These are phyloP conservation scores for Mastomys natalensis DNA, from an alignment of 2,113 vertebrate genomes.

Conservation along the genomic window DNA sequence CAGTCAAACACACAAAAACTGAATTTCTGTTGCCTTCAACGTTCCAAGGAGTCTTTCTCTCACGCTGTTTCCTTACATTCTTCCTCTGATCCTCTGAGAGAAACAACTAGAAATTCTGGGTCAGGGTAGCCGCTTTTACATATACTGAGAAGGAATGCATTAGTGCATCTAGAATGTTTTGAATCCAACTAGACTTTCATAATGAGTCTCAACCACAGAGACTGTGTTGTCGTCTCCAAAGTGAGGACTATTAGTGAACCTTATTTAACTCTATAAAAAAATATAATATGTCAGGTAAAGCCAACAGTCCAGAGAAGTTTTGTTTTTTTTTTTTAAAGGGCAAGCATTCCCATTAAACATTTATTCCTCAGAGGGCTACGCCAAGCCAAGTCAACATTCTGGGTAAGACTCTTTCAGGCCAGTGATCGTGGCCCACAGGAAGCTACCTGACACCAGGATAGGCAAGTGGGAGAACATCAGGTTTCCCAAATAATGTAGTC, in stretches of 20 bases:
- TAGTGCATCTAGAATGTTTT: background rate
- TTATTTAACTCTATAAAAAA: conserved; percentile 18
- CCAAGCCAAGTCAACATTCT: background rate
- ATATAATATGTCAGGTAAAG: background rate
- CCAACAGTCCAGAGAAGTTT: background rate
- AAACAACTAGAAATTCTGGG: background rate
- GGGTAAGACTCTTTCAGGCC: background rate
- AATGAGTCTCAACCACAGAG: background rate
- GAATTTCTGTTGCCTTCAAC: background rate
- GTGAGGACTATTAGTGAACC: background rate
- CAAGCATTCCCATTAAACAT: conserved; percentile 30
- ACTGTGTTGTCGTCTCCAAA: background rate
- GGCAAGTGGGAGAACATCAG: background rate
- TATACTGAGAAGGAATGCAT: background rate
- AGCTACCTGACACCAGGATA: conserved; percentile 4
- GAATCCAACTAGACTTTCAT: background rate
- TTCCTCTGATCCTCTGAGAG: background rate
- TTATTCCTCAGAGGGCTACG: background rate
- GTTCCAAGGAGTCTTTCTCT: background rate
- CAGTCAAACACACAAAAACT: background rate
- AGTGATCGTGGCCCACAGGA: background rate
- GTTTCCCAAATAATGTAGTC: conserved; percentile 14
- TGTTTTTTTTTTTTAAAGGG: background rate
- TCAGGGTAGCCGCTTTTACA: background rate
- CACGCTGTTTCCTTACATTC: background rate